Evolutionary conservation across 2,797 vertebrate species (phyloP), one percentile per base, ranked within the genome.

Genomic region (Spinibarbus caldwelli): DNA sequence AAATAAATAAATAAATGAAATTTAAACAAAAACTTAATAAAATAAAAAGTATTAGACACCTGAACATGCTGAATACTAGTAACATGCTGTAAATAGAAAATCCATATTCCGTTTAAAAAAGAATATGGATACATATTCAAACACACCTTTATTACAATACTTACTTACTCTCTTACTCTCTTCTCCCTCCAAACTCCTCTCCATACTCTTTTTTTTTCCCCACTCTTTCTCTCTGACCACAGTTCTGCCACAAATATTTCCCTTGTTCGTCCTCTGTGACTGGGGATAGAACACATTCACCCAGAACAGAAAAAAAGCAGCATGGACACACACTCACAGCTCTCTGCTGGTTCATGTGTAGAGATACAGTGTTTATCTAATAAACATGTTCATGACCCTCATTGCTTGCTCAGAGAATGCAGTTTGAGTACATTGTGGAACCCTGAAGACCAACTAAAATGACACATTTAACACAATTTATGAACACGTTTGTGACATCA

Each of bases 211-310:
- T 26, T 26, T 26, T 54, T 43, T 43, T 11, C 82, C 86, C 79
- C 86, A 75, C 86, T 88, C 79, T 89, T 90, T 91, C 87, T 91
- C 91, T 92, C 92, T 92, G 92, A 93, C 93, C 91, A 75, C 73
- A 91, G 91, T 93, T 90, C 92, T 92, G 93, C 94, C 94, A 92
- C 93, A 91, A 70, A 82, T 88, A 87, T 90, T 91, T 91, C 89
- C 87, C 85, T 66, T 85, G 66, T 81, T 75, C 72, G 29, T 81
- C 64, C 66, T 81, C 80, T 29, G 64, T 85, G 49, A 79, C 64
- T 64, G 57, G 29, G 14, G 29, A n/a, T 17, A 52, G 57, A 76
- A 62, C 54, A 64, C 54, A 64, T 70, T 26, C 2, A 8, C 47
- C 17, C 47, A 62, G 66, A 54, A 21, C 47, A 57, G 49, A 45